A percentile compares a stretch with the other conserved stretches of the same genome.
Conservation (phyloP, 1,140 invertebrate species). For the Tenebrio molitor region DNA sequence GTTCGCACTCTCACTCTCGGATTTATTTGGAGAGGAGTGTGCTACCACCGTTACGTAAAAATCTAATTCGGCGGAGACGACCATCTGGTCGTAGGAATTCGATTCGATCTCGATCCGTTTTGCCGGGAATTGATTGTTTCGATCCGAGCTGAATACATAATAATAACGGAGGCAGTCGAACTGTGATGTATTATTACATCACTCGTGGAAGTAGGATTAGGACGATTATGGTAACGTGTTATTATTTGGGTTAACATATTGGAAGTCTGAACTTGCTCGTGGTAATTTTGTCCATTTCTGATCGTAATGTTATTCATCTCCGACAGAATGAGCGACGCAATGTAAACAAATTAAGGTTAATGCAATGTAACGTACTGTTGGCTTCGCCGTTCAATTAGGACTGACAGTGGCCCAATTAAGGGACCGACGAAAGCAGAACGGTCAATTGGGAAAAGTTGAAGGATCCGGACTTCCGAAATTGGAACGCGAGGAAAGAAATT, state of each 20-base stretch:
- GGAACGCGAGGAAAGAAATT: no score
- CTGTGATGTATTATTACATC: slow-evolving; percentile 47
- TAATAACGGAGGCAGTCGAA: slow-evolving; percentile 25
- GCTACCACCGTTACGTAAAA: slow-evolving; percentile 10
- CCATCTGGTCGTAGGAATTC: slow-evolving; percentile 18
- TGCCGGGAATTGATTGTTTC: slow-evolving; percentile 2
- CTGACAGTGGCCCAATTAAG: not conserved
- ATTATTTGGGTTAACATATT: slow-evolving; percentile 49
- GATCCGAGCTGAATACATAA: slow-evolving; percentile 7
- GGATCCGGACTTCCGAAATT: no score
- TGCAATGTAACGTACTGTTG: not conserved
- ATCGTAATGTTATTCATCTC: slow-evolving; percentile 48
- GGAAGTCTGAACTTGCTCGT: slow-evolving; percentile 45
- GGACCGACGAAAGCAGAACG: not conserved
- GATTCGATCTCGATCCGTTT: not conserved
- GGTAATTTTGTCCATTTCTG: slow-evolving; percentile 46
- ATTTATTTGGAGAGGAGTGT: no score
- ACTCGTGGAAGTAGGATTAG: slow-evolving; percentile 50
- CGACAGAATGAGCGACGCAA: slow-evolving; percentile 12
- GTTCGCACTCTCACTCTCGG: slow-evolving; percentile 26
- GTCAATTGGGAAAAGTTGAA: no score
- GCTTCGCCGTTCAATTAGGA: not conserved
- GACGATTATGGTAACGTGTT: slow-evolving; percentile 51
- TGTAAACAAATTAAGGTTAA: slow-evolving; percentile 43
- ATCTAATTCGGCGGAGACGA: not conserved